phyloP scores from a whole-genome alignment of 2,113 vertebrate species.

The Poecile atricapillus region DNA sequence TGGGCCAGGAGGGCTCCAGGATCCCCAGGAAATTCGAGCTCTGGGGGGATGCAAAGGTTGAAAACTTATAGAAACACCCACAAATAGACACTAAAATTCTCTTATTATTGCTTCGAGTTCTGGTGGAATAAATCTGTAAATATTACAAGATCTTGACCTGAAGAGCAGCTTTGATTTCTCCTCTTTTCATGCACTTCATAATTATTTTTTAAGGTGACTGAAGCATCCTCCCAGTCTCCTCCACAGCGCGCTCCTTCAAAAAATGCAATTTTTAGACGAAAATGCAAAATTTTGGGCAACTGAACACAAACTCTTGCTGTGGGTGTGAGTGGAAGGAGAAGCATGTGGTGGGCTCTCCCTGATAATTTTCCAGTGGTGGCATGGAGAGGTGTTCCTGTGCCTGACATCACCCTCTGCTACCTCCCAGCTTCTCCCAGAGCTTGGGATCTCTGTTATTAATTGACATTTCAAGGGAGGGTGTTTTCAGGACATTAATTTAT shows the following conservation, averaged over 20 bases:
- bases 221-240: not conserved
- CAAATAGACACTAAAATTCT: not conserved
- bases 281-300: not conserved
- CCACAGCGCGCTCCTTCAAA: accelerated
- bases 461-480: not conserved
- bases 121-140: not conserved
- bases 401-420: not conserved
- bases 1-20: slow-evolving; percentile 59
- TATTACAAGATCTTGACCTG: not conserved
- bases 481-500: not conserved
- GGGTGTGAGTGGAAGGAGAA: not conserved
- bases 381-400: not conserved
- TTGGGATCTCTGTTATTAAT: not conserved
- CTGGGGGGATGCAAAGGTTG: slow-evolving; percentile 36
- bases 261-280: not conserved
- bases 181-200: not conserved
- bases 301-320: not conserved
- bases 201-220: not conserved
- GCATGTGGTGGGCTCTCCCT: not conserved
- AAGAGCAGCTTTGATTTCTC: not conserved
- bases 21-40: slow-evolving; percentile 71
- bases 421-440: not conserved
- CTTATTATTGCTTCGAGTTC: not conserved
- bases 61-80: not conserved
- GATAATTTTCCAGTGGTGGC: not conserved